Evolutionary conservation across 2,888 invertebrate species (phyloP).

Genomic region (Gortyna flavago): DNA sequence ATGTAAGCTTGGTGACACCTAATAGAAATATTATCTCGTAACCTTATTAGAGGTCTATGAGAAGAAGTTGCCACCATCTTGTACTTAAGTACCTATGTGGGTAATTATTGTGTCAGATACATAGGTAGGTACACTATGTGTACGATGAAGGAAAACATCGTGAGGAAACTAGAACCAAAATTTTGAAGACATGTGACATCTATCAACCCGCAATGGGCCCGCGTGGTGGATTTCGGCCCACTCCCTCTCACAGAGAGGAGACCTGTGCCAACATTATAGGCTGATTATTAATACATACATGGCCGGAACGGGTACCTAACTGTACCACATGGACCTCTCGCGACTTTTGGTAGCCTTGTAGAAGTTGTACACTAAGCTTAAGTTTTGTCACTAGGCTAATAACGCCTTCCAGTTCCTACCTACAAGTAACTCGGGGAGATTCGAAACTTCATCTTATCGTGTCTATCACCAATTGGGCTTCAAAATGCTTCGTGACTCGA

Average conservation of each 20-base stretch:
- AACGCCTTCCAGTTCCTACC: background rate
- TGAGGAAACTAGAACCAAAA: background rate
- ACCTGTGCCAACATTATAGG: background rate
- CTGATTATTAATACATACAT: background rate
- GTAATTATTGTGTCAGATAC: background rate
- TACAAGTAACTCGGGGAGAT: background rate
- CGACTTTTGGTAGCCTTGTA: background rate
- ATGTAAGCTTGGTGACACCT: constrained; percentile 16
- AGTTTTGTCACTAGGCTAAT: background rate
- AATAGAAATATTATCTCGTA: constrained; percentile 11
- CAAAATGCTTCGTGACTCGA: constrained; percentile 40
- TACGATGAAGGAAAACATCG: background rate
- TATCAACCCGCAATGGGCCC: background rate
- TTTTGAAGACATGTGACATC: background rate
- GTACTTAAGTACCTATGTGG: background rate
- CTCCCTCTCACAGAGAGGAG: background rate
- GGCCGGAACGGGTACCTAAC: background rate
- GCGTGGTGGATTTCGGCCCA: background rate
- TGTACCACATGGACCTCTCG: background rate
- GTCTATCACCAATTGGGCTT: constrained; percentile 30
- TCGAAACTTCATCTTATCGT: constrained; percentile 33
- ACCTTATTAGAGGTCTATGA: background rate
- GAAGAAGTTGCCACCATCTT: background rate
- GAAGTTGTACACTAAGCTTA: background rate
- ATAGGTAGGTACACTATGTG: background rate